phyloP scores from a whole-genome alignment of 2,888 invertebrate species.

The Gari tellinella region DNA sequence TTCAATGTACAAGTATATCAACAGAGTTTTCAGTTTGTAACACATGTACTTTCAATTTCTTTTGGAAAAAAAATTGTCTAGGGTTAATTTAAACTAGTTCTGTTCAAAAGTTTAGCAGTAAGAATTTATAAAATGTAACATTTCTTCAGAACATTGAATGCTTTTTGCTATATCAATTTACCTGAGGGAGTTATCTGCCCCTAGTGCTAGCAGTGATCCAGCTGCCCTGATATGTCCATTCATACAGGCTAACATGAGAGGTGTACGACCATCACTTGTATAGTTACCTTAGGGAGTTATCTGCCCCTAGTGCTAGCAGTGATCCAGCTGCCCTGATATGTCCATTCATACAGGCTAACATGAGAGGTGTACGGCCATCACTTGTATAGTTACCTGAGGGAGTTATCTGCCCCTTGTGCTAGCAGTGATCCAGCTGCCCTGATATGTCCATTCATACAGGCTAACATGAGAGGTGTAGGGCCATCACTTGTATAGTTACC shows the following conservation, averaged over 20 bases:
- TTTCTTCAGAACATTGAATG: constrained; percentile 16
- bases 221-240: constrained; percentile 57
- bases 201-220: constrained; percentile 53
- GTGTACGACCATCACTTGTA: constrained; percentile 63
- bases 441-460: constrained; percentile 51
- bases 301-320: constrained; percentile 60
- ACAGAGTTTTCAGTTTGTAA: no score
- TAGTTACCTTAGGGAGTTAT: constrained; percentile 57
- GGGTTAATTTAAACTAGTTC: no score
- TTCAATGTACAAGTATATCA: no score
- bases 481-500: constrained; percentile 44
- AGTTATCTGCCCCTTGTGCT: constrained; percentile 58
- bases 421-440: constrained; percentile 55
- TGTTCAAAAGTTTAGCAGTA: no score
- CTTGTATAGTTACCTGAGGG: constrained; percentile 50
- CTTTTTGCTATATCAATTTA: no score
- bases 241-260: constrained; percentile 61
- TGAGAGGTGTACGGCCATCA: constrained; percentile 65
- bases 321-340: constrained; percentile 55
- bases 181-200: constrained; percentile 64
- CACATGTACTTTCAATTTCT: no score
- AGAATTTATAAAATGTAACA: no score
- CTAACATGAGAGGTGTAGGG: constrained; percentile 59
- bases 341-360: constrained; percentile 57
- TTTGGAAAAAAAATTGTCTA: no score